Evolutionary conservation across 2,113 vertebrate species (phyloP), one percentile per base, ranked within the genome.

Genomic region (Arvicanthis niloticus): DNA sequence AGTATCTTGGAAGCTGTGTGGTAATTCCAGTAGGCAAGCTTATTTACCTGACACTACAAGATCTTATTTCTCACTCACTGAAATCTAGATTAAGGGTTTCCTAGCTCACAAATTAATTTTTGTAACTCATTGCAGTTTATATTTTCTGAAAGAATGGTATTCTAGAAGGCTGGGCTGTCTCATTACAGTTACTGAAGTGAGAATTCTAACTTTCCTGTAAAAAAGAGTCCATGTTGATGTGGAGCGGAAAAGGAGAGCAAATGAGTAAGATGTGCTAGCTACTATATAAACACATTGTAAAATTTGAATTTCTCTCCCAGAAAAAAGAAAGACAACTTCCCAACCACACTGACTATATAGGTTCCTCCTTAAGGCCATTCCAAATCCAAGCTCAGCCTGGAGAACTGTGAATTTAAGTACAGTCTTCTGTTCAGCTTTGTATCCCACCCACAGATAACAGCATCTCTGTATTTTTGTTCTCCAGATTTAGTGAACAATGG

Each of bases 401-500:
- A 56, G 42, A 93, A 93, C 31, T 77, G 11, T 65, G 90, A 96
- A 93, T 97, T 95, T 95, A 92, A 94, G 91, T 89, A 88, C 93
- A 80, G 87, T 86, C 62, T 92, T 97, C 95, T 96, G 91, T 96
- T 97, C 95, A 13, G 45, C 86, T 97, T 92, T 97, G 78, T 94
- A 89, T 91, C 95, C 97, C 96, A 96, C 97, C 97, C 94, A 97
- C 62, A 0, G 93, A 95, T 94, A 86, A 86, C n/a, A 88, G 89
- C 91, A 96, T 96, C 96, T 97, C 94, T 88, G 72, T 92, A 92
- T 95, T 97, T 96, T 96, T 96, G 88, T 97, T 97, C 96, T 94
- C 86, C 91, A 96, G 97, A 96, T 97, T 97, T 98, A 77, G 89
- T 89, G 95, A 97, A 97, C 97, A 97, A 97, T 97, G 51, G 73